Evolutionary conservation across 2,113 vertebrate genomes (phyloP), one percentile per base, ranked within the genome.

Genomic region (Peromyscus maniculatus): DNA sequence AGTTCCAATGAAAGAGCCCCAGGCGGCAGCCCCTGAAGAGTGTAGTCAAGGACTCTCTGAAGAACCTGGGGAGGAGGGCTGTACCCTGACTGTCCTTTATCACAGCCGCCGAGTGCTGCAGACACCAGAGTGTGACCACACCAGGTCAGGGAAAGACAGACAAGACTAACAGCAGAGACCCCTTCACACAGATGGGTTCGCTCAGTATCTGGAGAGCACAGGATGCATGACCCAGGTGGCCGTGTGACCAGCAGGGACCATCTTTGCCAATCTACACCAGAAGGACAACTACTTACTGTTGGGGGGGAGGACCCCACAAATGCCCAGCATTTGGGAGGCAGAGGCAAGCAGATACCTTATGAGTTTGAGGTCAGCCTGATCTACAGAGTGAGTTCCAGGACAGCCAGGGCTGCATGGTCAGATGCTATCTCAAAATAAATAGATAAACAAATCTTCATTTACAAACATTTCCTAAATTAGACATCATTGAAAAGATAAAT

Each of bases 381-480:
- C 90, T 92, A 22, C 46, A 69, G 17, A 69, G 46, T 87, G 46
- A 49, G 31, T 87, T 71, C 46, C 17, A 87, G 86, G 64, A 31
- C 16, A 87, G 19, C 31, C 46, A 49, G 31, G 19, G 17, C 33
- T 52, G 10, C 66, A 4, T 66, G 43, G 43, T 36, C 10, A 82
- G 21, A 21, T 52, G 10, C 43, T 36, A 22, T 69, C 33, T 55
- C 66, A 88, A 55, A 71, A 86, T 43, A 84, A 84, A 43, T 43
- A 72, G 22, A 72, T 19, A 43, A 71, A 36, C 66, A 91, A 87
- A 59, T 80, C 72, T 66, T 7, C 77, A 87, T n/a, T 93, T 97
- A 87, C n/a, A 87, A 82, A 82, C 89, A 66, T 80, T 97, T 97
- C 79, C 84, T 87, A 93, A 92, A 93, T 66, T 84, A 36, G 84